Evolutionary conservation across 2,797 vertebrate genomes (phyloP).

Genomic region (Tenualosa ilisha): DNA sequence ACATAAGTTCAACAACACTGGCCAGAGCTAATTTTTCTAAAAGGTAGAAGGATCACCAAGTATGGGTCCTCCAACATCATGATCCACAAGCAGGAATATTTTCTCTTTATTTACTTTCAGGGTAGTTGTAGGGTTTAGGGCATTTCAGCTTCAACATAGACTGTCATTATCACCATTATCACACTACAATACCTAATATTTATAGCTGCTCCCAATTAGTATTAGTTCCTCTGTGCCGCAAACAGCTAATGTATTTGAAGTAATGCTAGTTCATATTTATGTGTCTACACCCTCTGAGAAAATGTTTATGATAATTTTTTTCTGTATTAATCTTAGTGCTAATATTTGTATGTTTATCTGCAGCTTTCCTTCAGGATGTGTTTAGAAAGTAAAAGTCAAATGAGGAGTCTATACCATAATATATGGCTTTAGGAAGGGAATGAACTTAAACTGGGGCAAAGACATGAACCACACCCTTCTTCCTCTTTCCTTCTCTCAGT

Average conservation of each 20-base stretch:
- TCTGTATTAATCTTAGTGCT: neutral
- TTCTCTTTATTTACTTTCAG: too few relatives aligned
- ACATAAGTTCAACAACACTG: too few relatives aligned
- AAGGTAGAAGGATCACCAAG: too few relatives aligned
- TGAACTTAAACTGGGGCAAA: neutral
- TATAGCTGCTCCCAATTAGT: neutral
- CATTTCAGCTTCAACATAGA: too few relatives aligned
- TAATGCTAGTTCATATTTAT: neutral
- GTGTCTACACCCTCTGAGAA: neutral
- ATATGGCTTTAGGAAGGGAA: neutral
- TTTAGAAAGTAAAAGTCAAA: neutral
- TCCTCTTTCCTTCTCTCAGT: slow-evolving; percentile 54
- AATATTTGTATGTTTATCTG: neutral
- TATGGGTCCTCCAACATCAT: too few relatives aligned
- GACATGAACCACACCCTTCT: neutral
- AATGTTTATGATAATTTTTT: neutral
- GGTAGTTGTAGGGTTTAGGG: too few relatives aligned
- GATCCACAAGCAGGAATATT: too few relatives aligned
- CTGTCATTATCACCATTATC: too few relatives aligned
- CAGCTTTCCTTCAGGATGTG: neutral
- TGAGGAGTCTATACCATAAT: neutral
- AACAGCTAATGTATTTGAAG: neutral
- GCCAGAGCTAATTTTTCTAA: too few relatives aligned
- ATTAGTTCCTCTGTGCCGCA: neutral
- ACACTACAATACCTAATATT: too few relatives aligned